phyloP scores from a whole-genome alignment of 2,888 invertebrate species.

The Cancer borealis region DNA sequence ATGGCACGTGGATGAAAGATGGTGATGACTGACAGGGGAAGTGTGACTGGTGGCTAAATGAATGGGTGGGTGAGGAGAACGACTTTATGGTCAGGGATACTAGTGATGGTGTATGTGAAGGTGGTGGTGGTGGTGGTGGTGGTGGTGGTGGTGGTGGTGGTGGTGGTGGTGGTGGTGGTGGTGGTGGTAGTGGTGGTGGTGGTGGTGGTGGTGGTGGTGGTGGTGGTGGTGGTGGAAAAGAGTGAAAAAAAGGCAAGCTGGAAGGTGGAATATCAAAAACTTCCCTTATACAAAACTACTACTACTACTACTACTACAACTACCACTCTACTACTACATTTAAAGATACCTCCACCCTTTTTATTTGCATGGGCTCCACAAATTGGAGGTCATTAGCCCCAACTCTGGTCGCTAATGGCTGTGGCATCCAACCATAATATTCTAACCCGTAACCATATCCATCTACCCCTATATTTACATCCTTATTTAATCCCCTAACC shows the following conservation, averaged over 20 bases:
- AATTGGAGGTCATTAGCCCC: no score
- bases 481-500: no score
- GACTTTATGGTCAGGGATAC: background rate
- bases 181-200: constrained; percentile 1
- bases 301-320: constrained; percentile 26
- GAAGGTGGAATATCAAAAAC: background rate
- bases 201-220: constrained; percentile 32
- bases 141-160: constrained; percentile 21
- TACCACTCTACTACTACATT: no score
- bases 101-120: background rate
- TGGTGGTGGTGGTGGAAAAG: background rate
- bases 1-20: background rate
- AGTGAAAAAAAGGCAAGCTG: background rate
- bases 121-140: constrained; percentile 32
- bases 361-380: no score
- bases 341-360: no score
- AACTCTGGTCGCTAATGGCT: no score
- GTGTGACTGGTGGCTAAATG: background rate
- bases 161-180: constrained; percentile 2
- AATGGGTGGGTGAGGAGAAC: background rate
- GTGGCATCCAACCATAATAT: no score
- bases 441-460: no score
- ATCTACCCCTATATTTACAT: no score
- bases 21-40: background rate
- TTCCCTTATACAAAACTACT: background rate